These are phyloP conservation scores for Hemicentrotus pulcherrimus DNA, from an alignment of 35 echinoderm and acorn worm species.

Conservation along the genomic window DNA sequence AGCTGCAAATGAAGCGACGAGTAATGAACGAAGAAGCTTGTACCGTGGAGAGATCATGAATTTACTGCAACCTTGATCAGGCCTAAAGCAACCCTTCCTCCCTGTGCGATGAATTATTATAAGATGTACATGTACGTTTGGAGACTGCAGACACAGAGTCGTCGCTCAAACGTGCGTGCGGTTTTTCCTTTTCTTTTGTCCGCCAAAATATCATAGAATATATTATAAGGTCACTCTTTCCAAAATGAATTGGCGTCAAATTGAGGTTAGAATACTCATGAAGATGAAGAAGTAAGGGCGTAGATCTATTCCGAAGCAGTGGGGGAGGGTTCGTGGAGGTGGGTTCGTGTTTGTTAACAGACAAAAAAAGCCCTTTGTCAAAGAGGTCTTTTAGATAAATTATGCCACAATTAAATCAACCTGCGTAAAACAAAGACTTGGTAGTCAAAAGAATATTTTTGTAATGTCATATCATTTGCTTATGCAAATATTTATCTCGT, in stretches of 20 bases:
- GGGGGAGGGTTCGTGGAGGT: too few species aligned
- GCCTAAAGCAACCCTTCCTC: neutral
- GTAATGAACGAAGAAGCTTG: neutral
- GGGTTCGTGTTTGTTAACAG: too few species aligned
- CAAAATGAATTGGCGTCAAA: neutral
- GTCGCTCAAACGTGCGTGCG: neutral
- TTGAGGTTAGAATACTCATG: neutral
- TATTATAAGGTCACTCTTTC: neutral
- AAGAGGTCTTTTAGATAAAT: too few species aligned
- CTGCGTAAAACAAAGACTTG: too few species aligned
- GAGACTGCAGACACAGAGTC: neutral
- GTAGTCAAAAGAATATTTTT: too few species aligned
- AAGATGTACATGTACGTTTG: neutral
- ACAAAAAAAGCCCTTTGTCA: too few species aligned
- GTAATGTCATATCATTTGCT: too few species aligned
- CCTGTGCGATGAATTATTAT: neutral
- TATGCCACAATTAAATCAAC: too few species aligned
- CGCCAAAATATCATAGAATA: neutral
- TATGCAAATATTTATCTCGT: too few species aligned
- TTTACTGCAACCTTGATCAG: neutral
- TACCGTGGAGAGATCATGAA: neutral
- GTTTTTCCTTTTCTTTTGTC: neutral
- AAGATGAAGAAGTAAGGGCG: neutral
- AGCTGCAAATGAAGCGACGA: neutral
- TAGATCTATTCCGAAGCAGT: neutral